Evolutionary conservation across 2,797 vertebrate species (phyloP).

Genomic region (Leptoclinus maculatus): DNA sequence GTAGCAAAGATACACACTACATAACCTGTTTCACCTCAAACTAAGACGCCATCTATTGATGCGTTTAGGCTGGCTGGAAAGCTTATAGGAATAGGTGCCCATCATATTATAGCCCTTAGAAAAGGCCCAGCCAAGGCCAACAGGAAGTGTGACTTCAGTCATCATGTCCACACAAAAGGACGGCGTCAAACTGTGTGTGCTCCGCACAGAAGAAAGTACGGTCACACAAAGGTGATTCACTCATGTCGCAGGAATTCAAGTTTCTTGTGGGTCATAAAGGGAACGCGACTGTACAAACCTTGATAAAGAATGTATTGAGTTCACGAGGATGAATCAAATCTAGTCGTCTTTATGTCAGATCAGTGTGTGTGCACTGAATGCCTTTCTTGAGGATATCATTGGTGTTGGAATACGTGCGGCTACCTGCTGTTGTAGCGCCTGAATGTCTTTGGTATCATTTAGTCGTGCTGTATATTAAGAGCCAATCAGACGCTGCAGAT

Average conservation of each 20-base stretch:
- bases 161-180: constrained; percentile 54
- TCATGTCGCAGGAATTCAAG: constrained; percentile 25
- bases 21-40: not conserved
- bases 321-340: constrained; percentile 32
- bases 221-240: constrained; percentile 28
- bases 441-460: constrained; percentile 30
- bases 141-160: constrained; percentile 33
- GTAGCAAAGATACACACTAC: not conserved
- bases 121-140: constrained; percentile 53
- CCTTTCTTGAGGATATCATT: constrained; percentile 21
- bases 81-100: constrained; percentile 9
- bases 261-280: constrained; percentile 25
- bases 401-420: not conserved
- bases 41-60: not conserved
- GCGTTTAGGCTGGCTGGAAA: constrained; percentile 24
- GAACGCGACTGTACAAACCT: constrained; percentile 34
- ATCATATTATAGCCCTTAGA: constrained; percentile 36
- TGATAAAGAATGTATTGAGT: constrained; percentile 28
- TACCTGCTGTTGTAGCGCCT: not conserved
- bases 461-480: constrained; percentile 36
- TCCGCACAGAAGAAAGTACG: not conserved
- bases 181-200: constrained; percentile 17
- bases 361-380: not conserved
- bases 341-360: constrained; percentile 9
- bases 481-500: constrained; percentile 30